Base-by-base conservation (phyloP, 2,888 invertebrate species). In the Parnassius smintheus region DNA sequence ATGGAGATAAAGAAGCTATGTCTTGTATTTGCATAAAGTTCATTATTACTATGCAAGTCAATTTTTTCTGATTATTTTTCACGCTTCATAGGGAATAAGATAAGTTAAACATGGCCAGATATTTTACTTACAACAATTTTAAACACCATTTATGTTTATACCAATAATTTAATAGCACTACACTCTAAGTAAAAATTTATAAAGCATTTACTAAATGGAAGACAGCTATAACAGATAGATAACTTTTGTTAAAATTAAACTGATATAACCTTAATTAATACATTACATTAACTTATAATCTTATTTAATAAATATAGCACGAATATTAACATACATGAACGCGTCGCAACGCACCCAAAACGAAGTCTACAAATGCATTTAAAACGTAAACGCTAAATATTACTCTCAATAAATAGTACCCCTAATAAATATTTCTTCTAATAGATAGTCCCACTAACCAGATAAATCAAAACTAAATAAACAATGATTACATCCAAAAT, bases 281-380 rank as follows among this genome's bases (percentile, higher is more conserved):
- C 64, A 44, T 64, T 62, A 64, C 58, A 53, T 61, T 63, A 65
- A 65, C 52, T 70, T 70, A 73, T 13, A 66, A 65, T 57, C 53
- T 66, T 66, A 68, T 63, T 63, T 61, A 68, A 67, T 63, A 81
- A 81, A 77, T 78, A 83, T 81, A 85, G 79, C 81, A 79, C 83
- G 85, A 76, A 81, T 76, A 77, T 72, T 77, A 88, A 86, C 77
- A 80, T 84, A 91, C 89, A 80, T 90, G 89, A 91, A 91, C 91
- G 86, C 84, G 86, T 88, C 91, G 87, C 85, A 71, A 85, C 85
- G 81, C 82, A 81, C 79, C 77, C 82, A 80, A 81, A 77, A 81
- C 78, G 80, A 83, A 80, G 78, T 81, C 77, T 79, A 78, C 78
- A 78, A 77, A 81, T 76, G 77, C 77, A 75, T 66, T 25, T 64